Conservation (phyloP, 2,888 invertebrate genomes). For the Plagiodera versicolora region DNA sequence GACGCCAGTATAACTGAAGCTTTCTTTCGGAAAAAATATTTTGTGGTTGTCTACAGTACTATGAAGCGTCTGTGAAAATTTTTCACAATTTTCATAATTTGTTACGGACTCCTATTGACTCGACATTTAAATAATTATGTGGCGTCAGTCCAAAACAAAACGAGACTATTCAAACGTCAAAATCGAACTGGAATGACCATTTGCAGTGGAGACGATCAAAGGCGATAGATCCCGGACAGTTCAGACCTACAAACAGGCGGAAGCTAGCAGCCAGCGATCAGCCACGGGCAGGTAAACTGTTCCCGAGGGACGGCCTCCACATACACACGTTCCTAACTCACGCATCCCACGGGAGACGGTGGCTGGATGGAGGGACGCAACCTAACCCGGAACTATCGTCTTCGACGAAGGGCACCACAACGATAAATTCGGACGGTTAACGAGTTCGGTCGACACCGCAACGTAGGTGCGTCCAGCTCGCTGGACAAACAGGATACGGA, state of each 20-base stretch:
- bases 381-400: neutral
- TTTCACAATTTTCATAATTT: no score
- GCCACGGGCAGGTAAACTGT: slow-evolving; percentile 56
- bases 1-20: no score
- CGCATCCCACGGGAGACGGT: slow-evolving; percentile 49
- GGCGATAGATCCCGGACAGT: slow-evolving; percentile 1
- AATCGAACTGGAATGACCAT: no score
- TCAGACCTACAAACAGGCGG: slow-evolving; percentile 23
- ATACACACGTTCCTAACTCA: slow-evolving; percentile 55
- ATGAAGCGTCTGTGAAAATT: no score
- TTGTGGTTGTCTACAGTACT: no score
- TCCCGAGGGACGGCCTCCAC: slow-evolving; percentile 48
- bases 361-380: slow-evolving; percentile 25
- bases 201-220: slow-evolving; percentile 9
- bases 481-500: neutral
- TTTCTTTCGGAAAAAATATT: no score
- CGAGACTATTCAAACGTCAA: no score
- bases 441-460: slow-evolving; percentile 1
- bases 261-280: slow-evolving; percentile 51
- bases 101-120: no score
- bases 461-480: neutral
- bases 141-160: no score
- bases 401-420: neutral
- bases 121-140: no score
- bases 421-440: slow-evolving; percentile 26